Base-by-base conservation (phyloP, 2,113 vertebrate species). In the Xerus inauris region DNA sequence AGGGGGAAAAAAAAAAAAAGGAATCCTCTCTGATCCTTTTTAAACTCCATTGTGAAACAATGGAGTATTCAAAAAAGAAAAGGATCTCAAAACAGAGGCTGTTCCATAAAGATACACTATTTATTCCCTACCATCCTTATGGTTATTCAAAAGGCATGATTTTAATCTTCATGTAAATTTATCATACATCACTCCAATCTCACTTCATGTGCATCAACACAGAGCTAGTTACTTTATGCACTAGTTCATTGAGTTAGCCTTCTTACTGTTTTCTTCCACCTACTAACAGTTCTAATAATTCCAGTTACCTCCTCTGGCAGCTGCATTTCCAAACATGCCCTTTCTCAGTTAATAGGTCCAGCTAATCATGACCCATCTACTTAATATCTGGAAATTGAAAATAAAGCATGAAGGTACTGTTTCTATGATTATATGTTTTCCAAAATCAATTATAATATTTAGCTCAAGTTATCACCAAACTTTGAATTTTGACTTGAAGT, bases 401-500 rank as follows among this genome's bases (percentile, higher is more conserved):
- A 91, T 85, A 81, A 80, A 59, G 38, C 8, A n/a, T 51, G 10
- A 4, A 83, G 73, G 89, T 5, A 51, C 26, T 35, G 0, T 86
- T 75, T 83, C 5, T 85, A 54, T 49, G 54, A 19, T 40, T 54
- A 89, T 54, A 20, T 45, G 54, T 82, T 91, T 93, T 84, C 64
- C n/a, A 81, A 92, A 92, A 38, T 64, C 67, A 69, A 40, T 86
- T 80, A 81, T 2, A 69, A 84, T 51, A 93, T 96, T 87, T 54
- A 96, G 40, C 51, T n/a, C 54, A 49, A 75, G 35, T 87, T 90
- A 73, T 67, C 49, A 85, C 47, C 79, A 92, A 94, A 77, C 28
- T 71, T 94, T 92, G 32, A 93, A 92, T 92, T 95, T 97, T 40
- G 49, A 91, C 67, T 89, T 51, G n/a, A 67, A 83, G 20, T 89